A percentile compares a stretch with the other conserved stretches of the same genome.
These are phyloP conservation scores for Piprites chloris DNA, from an alignment of 2,113 vertebrate species.

Conservation along the genomic window DNA sequence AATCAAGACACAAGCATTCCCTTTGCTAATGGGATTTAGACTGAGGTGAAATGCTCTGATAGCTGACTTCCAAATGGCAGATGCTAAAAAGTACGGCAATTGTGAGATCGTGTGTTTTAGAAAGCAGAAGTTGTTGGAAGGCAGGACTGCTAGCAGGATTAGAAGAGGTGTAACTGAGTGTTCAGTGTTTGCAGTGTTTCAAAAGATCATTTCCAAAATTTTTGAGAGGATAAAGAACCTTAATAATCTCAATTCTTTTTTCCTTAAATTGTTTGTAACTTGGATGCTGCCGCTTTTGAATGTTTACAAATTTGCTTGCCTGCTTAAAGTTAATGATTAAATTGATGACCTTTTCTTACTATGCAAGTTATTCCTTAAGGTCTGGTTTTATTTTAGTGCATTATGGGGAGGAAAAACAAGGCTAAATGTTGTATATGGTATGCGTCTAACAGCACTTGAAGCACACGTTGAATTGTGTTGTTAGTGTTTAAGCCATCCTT, in stretches of 20 bases:
- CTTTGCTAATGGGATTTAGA: conserved; percentile 87
- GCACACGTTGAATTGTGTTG: background rate
- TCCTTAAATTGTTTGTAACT: conserved; percentile 80
- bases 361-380: conserved; percentile 69
- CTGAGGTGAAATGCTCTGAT: background rate
- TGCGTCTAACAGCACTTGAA: conserved; percentile 22
- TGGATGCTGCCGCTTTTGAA: conserved; percentile 83
- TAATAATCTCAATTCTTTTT: conserved; percentile 72
- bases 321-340: conserved; percentile 83
- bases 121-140: conserved; percentile 53
- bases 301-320: conserved; percentile 84
- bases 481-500: background rate
- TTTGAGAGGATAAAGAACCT: conserved; percentile 66
- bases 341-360: conserved; percentile 79
- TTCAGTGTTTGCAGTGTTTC: conserved; percentile 75
- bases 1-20: conserved; percentile 88
- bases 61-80: conserved; percentile 50
- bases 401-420: background rate
- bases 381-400: conserved; percentile 68
- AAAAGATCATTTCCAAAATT: conserved; percentile 70
- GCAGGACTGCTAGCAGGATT: conserved; percentile 57
- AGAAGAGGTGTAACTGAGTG: conserved; percentile 61
- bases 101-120: conserved; percentile 61
- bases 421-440: background rate
- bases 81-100: conserved; percentile 35